Base-by-base conservation (phyloP, 2,888 invertebrate species). In the Drosophila diplacantha region DNA sequence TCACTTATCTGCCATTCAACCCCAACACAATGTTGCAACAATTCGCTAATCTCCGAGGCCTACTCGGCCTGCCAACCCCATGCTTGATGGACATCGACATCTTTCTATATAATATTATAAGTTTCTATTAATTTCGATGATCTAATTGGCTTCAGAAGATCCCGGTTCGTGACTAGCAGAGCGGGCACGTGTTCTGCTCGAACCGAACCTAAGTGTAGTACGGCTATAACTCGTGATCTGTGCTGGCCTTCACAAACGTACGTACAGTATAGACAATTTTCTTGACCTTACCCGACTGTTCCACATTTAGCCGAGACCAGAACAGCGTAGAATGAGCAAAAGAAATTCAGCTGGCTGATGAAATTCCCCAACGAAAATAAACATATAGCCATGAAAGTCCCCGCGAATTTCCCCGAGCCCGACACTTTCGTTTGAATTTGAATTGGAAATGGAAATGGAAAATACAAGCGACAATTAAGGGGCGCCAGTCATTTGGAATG, bases 271-370 rank as follows among this genome's bases (percentile, higher is more conserved):
- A 31, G 18, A 20, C 31, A 41, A 39, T 66, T 67, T 66, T 66
- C 58, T 66, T 66, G 58, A 66, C 67, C 65, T 65, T 66, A 44
- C 67, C 38, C 65, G 51, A 57, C 50, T 66, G 67, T 47, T 51
- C 26, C 22, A 66, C 58, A 37, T 57, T 47, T 39, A 38, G 51
- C 38, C 44, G 24, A 41, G 46, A 67, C 52, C 47, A 41, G 46
- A 67, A 41, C 9, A 44, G 16, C 31, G 22, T 43, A 35, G 9
- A 32, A 50, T 32, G 24, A n/a, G 22, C 32, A 34, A 51, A 46
- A 59, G 31, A 38, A 60, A 60, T 61, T 24, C 41, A 24, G 34
- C 29, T 44, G 71, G 64, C 67, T 75, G 75, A 75, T 73, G 75
- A 68, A 75, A 75, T 71, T 54, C 55, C 41, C 31, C 50, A 35